phyloP scores from a whole-genome alignment of 2,797 vertebrate species.

The Chaetophractus vellerosus region DNA sequence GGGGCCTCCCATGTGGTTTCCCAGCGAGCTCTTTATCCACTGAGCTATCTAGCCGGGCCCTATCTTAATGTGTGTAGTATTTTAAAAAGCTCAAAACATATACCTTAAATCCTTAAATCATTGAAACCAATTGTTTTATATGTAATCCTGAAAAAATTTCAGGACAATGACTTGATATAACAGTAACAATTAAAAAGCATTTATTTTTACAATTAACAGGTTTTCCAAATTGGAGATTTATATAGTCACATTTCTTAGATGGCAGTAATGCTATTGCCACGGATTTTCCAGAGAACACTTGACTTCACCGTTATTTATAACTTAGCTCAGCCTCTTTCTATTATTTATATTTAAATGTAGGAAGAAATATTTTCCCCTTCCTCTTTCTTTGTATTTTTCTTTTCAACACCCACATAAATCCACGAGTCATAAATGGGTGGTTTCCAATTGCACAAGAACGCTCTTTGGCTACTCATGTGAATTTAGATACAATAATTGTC shows the following conservation, averaged over 20 bases:
- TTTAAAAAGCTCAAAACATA: no score
- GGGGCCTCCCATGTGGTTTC: no score
- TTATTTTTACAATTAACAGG: conserved; percentile 64
- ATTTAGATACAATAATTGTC: conserved; percentile 50
- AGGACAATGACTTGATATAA: neutral
- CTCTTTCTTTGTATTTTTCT: conserved; percentile 88
- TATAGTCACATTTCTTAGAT: conserved; percentile 81
- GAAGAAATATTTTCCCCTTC: conserved; percentile 90
- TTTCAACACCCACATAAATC: conserved; percentile 89
- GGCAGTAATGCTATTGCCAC: conserved; percentile 80
- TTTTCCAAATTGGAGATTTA: conserved; percentile 76
- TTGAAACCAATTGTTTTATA: neutral
- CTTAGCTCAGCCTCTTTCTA: conserved; percentile 86
- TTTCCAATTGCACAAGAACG: conserved; percentile 73
- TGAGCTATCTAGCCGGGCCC: no score
- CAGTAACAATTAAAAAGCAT: conserved; percentile 39
- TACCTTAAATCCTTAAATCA: conserved; percentile 11
- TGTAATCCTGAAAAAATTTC: conserved; percentile 52
- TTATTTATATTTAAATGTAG: conserved; percentile 93
- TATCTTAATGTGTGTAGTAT: no score
- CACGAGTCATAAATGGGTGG: conserved; percentile 90
- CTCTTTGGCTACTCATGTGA: conserved; percentile 26
- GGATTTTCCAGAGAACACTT: conserved; percentile 87
- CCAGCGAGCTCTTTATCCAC: no score
- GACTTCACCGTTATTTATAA: conserved; percentile 89